These are phyloP conservation scores for Gerris buenoi DNA, from an alignment of 1,140 invertebrate genomes.

Conservation along the genomic window DNA sequence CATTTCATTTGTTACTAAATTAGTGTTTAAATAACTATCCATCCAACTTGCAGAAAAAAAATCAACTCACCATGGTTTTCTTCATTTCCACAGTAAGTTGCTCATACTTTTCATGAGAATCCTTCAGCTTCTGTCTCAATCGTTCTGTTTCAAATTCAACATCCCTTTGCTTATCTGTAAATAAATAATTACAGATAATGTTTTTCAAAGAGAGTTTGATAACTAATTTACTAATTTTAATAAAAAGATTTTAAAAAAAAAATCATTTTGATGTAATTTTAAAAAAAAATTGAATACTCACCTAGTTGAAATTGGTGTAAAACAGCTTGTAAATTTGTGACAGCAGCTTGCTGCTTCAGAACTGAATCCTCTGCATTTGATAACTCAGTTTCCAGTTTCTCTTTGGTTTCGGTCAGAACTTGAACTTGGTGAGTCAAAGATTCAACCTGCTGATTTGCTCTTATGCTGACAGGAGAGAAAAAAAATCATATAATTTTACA, in stretches of 20 bases:
- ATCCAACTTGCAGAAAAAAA: slow-evolving; percentile 4
- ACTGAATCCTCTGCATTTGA: slow-evolving; percentile 59
- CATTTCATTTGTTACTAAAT: too few relatives aligned
- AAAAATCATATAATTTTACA: too few relatives aligned
- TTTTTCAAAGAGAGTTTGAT: neutral
- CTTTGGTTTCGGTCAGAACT: slow-evolving; percentile 55
- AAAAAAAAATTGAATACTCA: slow-evolving; percentile 28
- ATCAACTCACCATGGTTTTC: slow-evolving; percentile 36
- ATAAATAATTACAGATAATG: slow-evolving; percentile 7
- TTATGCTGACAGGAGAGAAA: slow-evolving; percentile 39
- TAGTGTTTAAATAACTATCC: neutral
- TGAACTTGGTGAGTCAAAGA: slow-evolving; percentile 65
- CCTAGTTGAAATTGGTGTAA: slow-evolving; percentile 84
- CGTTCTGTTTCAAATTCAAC: slow-evolving; percentile 47
- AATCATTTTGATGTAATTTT: too few relatives aligned
- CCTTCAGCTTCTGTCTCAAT: slow-evolving; percentile 44
- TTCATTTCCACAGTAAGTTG: slow-evolving; percentile 40
- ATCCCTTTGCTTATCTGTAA: slow-evolving; percentile 63
- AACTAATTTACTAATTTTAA: neutral
- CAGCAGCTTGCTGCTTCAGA: slow-evolving; percentile 52
- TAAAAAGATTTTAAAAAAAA: neutral
- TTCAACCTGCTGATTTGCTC: slow-evolving; percentile 72
- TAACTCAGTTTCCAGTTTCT: slow-evolving; percentile 57
- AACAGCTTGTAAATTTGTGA: slow-evolving; percentile 74
- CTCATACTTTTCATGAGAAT: slow-evolving; percentile 39